These are phyloP conservation scores for Xenopus laevis DNA, from an alignment of 2,113 vertebrate genomes.

Conservation along the genomic window DNA sequence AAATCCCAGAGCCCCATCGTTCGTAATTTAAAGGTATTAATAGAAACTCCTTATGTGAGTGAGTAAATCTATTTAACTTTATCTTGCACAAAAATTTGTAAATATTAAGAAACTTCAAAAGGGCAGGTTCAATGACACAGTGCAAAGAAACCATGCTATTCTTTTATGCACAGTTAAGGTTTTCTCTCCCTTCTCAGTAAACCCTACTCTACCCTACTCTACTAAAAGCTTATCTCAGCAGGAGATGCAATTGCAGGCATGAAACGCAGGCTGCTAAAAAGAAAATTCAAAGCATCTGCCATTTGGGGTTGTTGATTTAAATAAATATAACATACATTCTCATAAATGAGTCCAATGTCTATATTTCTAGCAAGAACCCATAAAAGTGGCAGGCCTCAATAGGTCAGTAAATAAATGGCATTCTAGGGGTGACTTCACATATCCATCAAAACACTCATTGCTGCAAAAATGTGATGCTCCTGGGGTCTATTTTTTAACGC, in stretches of 20 bases:
- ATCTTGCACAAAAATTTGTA: neutral
- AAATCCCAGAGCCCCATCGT: too few relatives aligned
- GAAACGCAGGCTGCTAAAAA: conserved; percentile 24
- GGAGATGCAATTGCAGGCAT: conserved; percentile 35
- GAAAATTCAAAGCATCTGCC: conserved; percentile 39
- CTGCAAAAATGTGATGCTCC: neutral
- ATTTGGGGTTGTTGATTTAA: conserved; percentile 34
- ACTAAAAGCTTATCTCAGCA: conserved; percentile 35
- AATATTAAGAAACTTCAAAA: neutral
- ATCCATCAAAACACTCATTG: neutral
- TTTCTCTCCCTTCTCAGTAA: conserved; percentile 17
- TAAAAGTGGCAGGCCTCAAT: conserved; percentile 25
- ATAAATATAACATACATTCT: conserved; percentile 1
- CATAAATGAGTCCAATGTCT: conserved; percentile 1
- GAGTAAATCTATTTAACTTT: too few relatives aligned
- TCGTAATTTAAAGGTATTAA: too few relatives aligned
- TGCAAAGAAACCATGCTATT: conserved; percentile 22
- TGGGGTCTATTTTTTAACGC: neutral
- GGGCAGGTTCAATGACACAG: neutral
- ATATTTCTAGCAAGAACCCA: conserved; percentile 22
- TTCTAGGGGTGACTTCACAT: conserved; percentile 23
- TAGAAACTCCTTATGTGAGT: too few relatives aligned
- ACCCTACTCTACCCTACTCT: conserved; percentile 8
- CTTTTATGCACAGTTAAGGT: conserved; percentile 4
- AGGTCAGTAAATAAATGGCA: conserved; percentile 16